Evolutionary conservation across 2,113 vertebrate species (phyloP), one percentile per base, ranked within the genome.

Genomic region (Entosphenus tridentatus): DNA sequence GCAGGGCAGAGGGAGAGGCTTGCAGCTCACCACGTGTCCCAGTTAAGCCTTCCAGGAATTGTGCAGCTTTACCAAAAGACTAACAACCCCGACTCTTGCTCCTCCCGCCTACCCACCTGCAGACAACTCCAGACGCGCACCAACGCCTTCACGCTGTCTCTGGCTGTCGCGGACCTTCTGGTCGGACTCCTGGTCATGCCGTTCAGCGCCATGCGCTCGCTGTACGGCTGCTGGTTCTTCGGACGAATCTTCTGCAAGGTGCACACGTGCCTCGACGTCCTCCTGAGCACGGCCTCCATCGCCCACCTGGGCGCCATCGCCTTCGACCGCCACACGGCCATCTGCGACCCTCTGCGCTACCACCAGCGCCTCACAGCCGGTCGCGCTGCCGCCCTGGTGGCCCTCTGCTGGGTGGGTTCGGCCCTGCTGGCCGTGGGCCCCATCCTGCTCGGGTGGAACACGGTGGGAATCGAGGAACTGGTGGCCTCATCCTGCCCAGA

Each of bases 51-150:
- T 39, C 39, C 39, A 39, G 39, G 5, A 39, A 39, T 39, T 39
- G 39, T 39, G 39, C 39, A 39, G 39, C 39, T 39, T 39, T 39
- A 39, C 39, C 39, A 39, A 39, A 39, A 39, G 39, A 6, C 39
- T 39, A 39, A 39, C 39, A 39, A 39, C 39, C 39, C 39, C 39
- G 39, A 39, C 39, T 39, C 39, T 39, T 39, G 39, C 39, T 18
- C 39, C 39, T 39, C 39, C 39, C 39, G 39, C 39, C 39, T 39
- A 39, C 39, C 39, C 39, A 39, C 39, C 69, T 81, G 18, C 75
- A 82, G 78, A 74, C 78, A 82, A 74, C 80, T 81, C 17, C 79
- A 80, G 69, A 79, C 75, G 16, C 72, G 77, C 54, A 80, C 79
- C 73, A 81, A 82, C 73, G 70, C 79, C 68, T 69, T 81, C 13